phyloP scores from a whole-genome alignment of 2,113 vertebrate genomes.

The Madoqua kirkii region DNA sequence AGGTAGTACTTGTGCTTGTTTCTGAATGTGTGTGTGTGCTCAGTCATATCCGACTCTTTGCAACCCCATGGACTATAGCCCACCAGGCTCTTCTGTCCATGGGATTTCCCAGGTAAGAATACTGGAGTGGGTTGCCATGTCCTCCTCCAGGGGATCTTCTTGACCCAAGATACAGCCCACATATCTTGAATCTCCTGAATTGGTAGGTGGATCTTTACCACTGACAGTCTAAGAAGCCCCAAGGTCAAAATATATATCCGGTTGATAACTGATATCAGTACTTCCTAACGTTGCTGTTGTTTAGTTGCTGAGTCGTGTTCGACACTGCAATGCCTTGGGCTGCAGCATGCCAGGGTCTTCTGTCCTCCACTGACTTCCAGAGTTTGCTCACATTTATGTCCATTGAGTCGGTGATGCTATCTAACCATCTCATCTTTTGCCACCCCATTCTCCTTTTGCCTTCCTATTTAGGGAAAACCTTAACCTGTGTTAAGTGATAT shows the following conservation, averaged over 20 bases:
- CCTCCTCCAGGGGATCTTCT: not conserved
- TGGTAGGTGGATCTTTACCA: not conserved
- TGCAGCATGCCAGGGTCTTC: not conserved
- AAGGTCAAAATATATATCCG: not conserved
- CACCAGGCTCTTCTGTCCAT: not conserved
- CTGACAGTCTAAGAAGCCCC: not conserved
- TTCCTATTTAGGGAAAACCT: not conserved
- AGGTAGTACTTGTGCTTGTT: not conserved
- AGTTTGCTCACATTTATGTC: not conserved
- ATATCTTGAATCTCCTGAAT: not conserved
- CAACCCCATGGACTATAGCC: not conserved
- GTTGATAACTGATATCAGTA: not conserved
- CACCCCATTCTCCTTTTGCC: not conserved
- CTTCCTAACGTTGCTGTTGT: not conserved
- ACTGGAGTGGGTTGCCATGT: not conserved
- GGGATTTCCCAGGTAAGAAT: not conserved
- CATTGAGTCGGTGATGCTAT: not conserved
- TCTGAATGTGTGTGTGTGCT: not conserved
- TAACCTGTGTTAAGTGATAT: not conserved
- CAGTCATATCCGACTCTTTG: not conserved
- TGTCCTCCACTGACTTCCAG: not conserved
- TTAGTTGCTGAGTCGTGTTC: rapidly evolving
- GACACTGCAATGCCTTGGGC: not conserved
- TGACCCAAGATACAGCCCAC: not conserved
- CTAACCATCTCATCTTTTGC: not conserved